Evolutionary conservation across 2,888 invertebrate species (phyloP), one percentile per base, ranked within the genome.

Genomic region (Mesorhabditis belari): DNA sequence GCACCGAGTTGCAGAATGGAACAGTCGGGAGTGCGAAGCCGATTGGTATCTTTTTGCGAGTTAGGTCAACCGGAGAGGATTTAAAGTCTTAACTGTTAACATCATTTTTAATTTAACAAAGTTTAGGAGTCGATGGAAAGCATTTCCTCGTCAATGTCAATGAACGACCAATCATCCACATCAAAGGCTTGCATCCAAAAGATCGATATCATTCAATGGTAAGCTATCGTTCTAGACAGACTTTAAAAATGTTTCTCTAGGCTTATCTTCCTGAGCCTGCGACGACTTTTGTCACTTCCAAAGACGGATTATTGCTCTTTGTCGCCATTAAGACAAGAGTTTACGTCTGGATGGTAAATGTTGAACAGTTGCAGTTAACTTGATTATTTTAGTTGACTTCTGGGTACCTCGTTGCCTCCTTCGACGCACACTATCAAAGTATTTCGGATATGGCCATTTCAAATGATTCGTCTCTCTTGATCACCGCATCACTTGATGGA

Each of bases 1-100:
- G 76, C 50, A 64, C 68, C 17, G 77, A 77, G 53, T 58, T 77
- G 19, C 74, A 77, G 61, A 70, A 72, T 6, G 73, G 67, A 5
- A 62, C 62, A 3, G 60, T 69, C n/a, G 67, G 70, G 9, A 52
- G 57, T 9, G 70, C 69, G 2, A 67, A 63, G 28, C 69, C 73
- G n/a, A 57, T 75, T 1, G 77, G 76, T 71, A 23, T 49, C 51
- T 44, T 27, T 28, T 12, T 25, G 0, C 35, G 21, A 17, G 25
- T 23, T 26, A 51, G 28, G 19, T 50, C n/a, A n/a, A n/a, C n/a
- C n/a, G n/a, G n/a, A n/a, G n/a, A n/a, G n/a, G n/a, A n/a, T n/a
- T n/a, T n/a, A n/a, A n/a, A n/a, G n/a, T n/a, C n/a, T n/a, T 44
- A 17, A 44, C n/a, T 12, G 12, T n/a, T 19, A n/a, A 55, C 25